phyloP scores from a whole-genome alignment of 1,140 invertebrate species.

The Vollenhovia emeryi region DNA sequence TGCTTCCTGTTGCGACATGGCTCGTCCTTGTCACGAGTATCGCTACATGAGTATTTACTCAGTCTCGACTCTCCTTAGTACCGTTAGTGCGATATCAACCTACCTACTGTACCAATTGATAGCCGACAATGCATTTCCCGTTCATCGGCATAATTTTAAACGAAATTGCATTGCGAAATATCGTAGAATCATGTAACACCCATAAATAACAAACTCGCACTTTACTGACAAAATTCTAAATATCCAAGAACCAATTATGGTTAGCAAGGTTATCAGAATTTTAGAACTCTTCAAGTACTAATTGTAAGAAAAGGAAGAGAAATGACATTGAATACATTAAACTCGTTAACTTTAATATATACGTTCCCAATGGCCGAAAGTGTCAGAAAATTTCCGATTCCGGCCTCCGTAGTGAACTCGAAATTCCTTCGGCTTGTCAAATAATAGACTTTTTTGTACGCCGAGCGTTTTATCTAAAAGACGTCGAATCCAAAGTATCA shows the following conservation, averaged over 20 bases:
- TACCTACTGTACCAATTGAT: slow-evolving; percentile 53
- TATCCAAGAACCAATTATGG: neutral
- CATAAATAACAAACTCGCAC: neutral
- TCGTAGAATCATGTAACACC: neutral
- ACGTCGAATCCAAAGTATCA: slow-evolving; percentile 10
- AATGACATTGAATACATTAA: neutral
- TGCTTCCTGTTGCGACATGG: slow-evolving; percentile 25
- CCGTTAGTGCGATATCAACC: slow-evolving; percentile 70
- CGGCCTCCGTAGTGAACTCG: neutral
- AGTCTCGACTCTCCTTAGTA: slow-evolving; percentile 44
- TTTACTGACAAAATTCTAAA: neutral
- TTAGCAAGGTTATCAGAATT: neutral
- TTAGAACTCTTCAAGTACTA: neutral
- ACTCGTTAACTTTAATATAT: slow-evolving; percentile 7
- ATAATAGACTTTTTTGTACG: slow-evolving; percentile 23
- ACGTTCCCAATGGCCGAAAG: neutral
- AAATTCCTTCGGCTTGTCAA: slow-evolving; percentile 13
- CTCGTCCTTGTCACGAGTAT: slow-evolving; percentile 64
- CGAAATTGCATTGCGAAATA: neutral
- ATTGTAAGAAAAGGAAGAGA: neutral
- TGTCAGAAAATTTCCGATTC: neutral
- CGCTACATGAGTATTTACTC: slow-evolving; percentile 68
- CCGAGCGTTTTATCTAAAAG: neutral
- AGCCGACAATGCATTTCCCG: slow-evolving; percentile 43
- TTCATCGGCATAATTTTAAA: slow-evolving; percentile 31